Percentiles rank a stretch among this genome's conserved stretches.
These are phyloP conservation scores for Sebastes diploproa DNA, from an alignment of 2,797 vertebrate genomes.

Conservation along the genomic window DNA sequence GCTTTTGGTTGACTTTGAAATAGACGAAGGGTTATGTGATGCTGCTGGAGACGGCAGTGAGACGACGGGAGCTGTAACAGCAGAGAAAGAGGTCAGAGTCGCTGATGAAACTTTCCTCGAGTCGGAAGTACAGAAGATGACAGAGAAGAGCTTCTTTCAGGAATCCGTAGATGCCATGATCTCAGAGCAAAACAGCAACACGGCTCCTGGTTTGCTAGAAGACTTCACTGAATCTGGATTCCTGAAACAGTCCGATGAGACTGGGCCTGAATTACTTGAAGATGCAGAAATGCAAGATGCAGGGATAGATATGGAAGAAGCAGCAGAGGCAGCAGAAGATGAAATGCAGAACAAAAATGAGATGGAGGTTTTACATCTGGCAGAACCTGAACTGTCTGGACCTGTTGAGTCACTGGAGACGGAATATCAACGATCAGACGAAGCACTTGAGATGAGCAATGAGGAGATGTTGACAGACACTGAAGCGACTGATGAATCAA, in stretches of 20 bases:
- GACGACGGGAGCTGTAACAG: not conserved
- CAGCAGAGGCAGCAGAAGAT: not conserved
- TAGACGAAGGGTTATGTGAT: not conserved
- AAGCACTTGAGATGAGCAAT: not conserved
- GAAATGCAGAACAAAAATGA: not conserved
- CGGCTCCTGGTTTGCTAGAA: not conserved
- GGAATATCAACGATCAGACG: not conserved
- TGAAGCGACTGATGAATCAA: not conserved
- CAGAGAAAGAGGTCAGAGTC: not conserved
- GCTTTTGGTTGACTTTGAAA: slow-evolving; percentile 15
- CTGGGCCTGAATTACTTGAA: not conserved
- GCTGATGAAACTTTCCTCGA: not conserved
- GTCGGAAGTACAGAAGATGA: not conserved
- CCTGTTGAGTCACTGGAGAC: not conserved
- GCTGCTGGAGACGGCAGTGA: not conserved
- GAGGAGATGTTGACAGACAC: not conserved
- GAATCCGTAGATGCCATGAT: not conserved
- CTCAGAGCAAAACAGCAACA: not conserved
- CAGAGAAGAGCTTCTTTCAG: not conserved
- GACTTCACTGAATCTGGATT: not conserved
- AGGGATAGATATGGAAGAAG: slow-evolving; percentile 10
- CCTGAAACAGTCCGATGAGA: not conserved
- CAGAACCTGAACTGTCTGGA: not conserved
- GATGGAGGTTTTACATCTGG: not conserved
- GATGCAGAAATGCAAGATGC: slow-evolving; percentile 3